Evolutionary conservation across 2,113 vertebrate genomes (phyloP), one percentile per base, ranked within the genome.

Genomic region (Marmota flaviventris): DNA sequence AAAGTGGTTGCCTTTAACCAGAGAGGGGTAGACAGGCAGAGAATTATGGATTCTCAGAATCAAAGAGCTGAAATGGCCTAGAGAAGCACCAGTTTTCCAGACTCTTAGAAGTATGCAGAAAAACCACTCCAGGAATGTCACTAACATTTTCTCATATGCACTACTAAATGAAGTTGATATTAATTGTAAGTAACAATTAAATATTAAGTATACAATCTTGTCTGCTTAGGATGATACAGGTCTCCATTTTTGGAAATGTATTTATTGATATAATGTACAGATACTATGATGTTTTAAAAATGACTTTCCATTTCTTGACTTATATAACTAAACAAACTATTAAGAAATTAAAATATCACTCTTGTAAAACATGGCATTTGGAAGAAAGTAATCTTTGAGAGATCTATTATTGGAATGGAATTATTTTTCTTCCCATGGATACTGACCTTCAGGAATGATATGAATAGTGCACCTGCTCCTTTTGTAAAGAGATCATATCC

Each of bases 1-100:
- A 96, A 88, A 96, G 95, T 95, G 93, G 86, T 92, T 97, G 88
- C 53, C 96, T 96, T 95, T 93, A 95, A 96, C 94, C 95, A 96
- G 73, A 89, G 87, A 70, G 5, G 81, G 39, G 39, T 88, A 96
- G 77, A 90, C 83, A 91, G 93, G 87, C 95, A 94, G 94, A 84
- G 20, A 94, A 94, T 39, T 39, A 39, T 85, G 53, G 89, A 89
- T 86, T 96, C 75, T 67, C 32, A 89, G 73, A 96, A 84, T 91
- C 69, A 53, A 78, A 88, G 53, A 85, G 81, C 85, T 97, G 92
- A 95, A 94, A 89, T 7, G 82, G 20, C 67, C 61, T 88, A 82
- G 69, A 92, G 24, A 88, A 96, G 67, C 45, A 45, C 72, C 61
- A 79, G 14, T 95, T 96, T 92, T 96, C 65, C 73, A 24, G 22